phyloP scores from a whole-genome alignment of 2,113 vertebrate species.

The Miniopterus natalensis region DNA sequence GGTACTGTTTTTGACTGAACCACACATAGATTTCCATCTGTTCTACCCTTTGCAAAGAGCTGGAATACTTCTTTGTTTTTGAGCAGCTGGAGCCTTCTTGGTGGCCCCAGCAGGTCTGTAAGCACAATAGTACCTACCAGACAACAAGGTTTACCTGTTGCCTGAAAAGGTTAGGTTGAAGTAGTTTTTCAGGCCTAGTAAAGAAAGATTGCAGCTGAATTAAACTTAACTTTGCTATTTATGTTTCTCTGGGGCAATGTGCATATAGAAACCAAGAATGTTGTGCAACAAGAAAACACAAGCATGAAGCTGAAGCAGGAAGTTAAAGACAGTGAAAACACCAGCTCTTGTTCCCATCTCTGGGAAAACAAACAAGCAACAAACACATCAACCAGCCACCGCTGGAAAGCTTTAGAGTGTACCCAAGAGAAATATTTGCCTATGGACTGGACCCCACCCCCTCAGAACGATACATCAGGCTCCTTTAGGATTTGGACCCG shows the following conservation, averaged over 20 bases:
- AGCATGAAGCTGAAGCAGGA: constrained; percentile 57
- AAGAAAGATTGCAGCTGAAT: constrained; percentile 8
- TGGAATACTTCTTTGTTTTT: neutral
- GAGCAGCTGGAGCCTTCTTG: neutral
- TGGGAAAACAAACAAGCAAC: constrained; percentile 64
- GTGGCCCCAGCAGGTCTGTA: neutral
- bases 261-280: constrained; percentile 71
- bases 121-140: neutral
- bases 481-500: neutral
- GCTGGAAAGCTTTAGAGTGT: constrained; percentile 18
- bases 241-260: constrained; percentile 42
- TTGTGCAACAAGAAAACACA: constrained; percentile 56
- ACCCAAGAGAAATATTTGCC: constrained; percentile 52
- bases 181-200: neutral
- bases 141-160: neutral
- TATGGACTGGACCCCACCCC: neutral
- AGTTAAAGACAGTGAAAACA: constrained; percentile 66
- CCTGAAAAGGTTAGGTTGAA: neutral
- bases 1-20: neutral
- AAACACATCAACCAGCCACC: neutral
- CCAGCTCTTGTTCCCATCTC: neutral
- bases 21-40: neutral
- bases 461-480: neutral
- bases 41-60: neutral
- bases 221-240: constrained; percentile 40